Base-by-base conservation (phyloP, 2,113 vertebrate genomes). In the Equus quagga region DNA sequence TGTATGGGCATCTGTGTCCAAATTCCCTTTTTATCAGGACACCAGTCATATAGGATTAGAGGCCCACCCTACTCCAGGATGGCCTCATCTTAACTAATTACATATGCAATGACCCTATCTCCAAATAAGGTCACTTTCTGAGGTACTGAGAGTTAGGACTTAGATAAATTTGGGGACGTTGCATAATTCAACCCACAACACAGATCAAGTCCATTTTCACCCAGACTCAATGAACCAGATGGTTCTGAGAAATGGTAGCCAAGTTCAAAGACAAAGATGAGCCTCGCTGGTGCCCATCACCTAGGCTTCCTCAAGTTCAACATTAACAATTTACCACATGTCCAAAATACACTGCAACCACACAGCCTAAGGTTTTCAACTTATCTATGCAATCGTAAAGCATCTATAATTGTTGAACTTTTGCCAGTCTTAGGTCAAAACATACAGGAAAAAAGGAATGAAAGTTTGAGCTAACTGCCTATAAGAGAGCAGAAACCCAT, bases 401-500 rank as follows among this genome's bases (percentile, higher is more conserved):
- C 41, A 23, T 18, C 15, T n/a, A 0, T 13, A 6, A 4, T n/a
- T 23, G 8, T 19, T 49, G 28, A 60, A 23, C 36, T 31, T 33
- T 49, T 14, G 6, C 19, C 10, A 21, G n/a, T 18, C 15, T 28
- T 6, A 4, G 26, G 23, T 46, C 31, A 41, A 49, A 11, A 75
- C 3, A 9, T 1, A 19, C 19, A 72, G 44, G 18, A 33, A 58
- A 7, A 5, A 36, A 69, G 41, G 56, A 11, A 9, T 1, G 1
- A 21, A 31, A 5, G 4, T 51, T 58, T 15, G 60, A 41, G 11
- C 21, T 12, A 9, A 21, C 17, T 24, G 36, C 15, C 18, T 28
- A 0, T 2, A 2, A 28, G 8, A 56, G 33, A 23, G 24, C 23
- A 75, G 41, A 46, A n/a, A 2, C 7, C 41, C 21, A 12, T 2